phyloP scores from a whole-genome alignment of 2,797 vertebrate genomes.

The Sebastes matsubarae region DNA sequence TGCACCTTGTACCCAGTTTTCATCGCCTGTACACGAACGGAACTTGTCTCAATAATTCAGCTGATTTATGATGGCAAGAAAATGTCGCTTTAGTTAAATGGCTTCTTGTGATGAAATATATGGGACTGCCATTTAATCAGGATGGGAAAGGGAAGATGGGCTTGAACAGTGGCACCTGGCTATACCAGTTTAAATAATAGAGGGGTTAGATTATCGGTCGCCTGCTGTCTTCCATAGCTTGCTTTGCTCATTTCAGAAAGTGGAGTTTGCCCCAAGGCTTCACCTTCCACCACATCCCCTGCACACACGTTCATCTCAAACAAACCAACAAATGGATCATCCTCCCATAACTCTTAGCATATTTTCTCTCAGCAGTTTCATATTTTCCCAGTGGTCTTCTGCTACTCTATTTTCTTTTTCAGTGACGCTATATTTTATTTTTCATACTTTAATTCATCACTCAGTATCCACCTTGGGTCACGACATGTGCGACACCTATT shows the following conservation, averaged over 20 bases:
- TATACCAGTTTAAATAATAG: background rate
- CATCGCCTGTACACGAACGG: background rate
- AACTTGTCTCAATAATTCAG: background rate
- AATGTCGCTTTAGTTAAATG: background rate
- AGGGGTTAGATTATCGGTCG: constrained; percentile 36
- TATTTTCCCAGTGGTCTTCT: constrained; percentile 2
- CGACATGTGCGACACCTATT: constrained; percentile 50
- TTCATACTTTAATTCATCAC: constrained; percentile 25
- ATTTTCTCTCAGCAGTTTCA: constrained; percentile 20
- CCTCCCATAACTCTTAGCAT: background rate
- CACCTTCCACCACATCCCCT: constrained; percentile 26
- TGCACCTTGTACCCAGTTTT: constrained; percentile 18
- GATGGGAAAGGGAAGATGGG: background rate
- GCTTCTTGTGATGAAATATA: background rate
- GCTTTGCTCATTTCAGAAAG: constrained; percentile 63
- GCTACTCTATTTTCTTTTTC: background rate
- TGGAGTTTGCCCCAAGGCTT: constrained; percentile 41
- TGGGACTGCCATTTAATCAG: background rate
- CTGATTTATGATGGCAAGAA: background rate
- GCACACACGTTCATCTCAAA: constrained; percentile 24
- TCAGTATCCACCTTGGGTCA: constrained; percentile 31
- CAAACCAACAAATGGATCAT: constrained; percentile 12
- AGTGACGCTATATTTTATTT: background rate
- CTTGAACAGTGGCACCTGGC: constrained; percentile 20
- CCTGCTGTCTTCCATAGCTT: constrained; percentile 55